Base-by-base conservation (phyloP, 2,797 vertebrate genomes). In the Betta splendens region DNA sequence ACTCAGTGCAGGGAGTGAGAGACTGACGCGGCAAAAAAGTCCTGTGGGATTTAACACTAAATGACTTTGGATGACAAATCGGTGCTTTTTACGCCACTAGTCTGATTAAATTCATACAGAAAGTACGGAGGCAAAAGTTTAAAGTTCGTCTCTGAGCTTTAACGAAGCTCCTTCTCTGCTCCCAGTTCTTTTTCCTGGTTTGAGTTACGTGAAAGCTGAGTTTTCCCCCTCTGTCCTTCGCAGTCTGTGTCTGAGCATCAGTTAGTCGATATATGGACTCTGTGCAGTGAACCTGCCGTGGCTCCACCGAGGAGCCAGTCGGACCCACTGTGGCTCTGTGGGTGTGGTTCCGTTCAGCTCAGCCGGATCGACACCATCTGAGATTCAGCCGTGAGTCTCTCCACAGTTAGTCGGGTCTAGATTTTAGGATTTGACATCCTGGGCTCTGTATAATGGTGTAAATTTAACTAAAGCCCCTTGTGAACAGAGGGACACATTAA, bases 1-100 rank as follows among this genome's bases (percentile, higher is more conserved):
- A 89, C 69, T 88, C 77, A 72, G 79, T 78, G 63, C 52, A n/a
- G 66, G 72, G 78, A 69, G 67, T 38, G 54, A 62, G 55, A 67
- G 61, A 75, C 66, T 77, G 76, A 76, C 75, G 76, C 43, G 55
- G 58, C 71, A 65, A 74, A 48, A 48, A 12, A 42, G 28, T 75
- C 56, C 62, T 58, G 42, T 37, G 57, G 73, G 79, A 76, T 79
- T 78, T 47, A 79, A 71, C 55, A 74, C 73, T 80, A 74, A 84
- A 85, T 83, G 76, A 81, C 57, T 84, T 77, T 77, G 46, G 54
- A 53, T 56, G 15, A 77, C 39, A 63, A 68, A 57, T 45, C 42
- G 40, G 31, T 44, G 55, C 28, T 64, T 5, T 54, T 49, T 50
- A 37, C 43, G 72, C 77, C 29, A 25, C 61, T 69, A 53, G 47